Percentiles rank a stretch among this genome's conserved stretches.
These are phyloP conservation scores for Amiota communis DNA, from an alignment of 2,888 invertebrate genomes.

Conservation along the genomic window DNA sequence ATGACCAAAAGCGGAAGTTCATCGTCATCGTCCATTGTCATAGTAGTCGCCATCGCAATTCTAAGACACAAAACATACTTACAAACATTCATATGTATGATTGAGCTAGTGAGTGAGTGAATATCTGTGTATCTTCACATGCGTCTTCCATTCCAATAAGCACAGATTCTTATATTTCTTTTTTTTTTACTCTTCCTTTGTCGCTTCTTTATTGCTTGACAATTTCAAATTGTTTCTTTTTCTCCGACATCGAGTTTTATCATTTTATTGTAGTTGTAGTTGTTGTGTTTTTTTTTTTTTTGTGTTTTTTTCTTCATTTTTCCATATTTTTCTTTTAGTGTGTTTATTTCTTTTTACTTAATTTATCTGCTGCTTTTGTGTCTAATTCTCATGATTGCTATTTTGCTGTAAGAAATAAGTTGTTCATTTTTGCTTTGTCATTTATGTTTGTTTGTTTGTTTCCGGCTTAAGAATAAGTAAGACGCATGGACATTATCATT, in stretches of 20 bases:
- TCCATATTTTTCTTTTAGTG: slow-evolving; percentile 35
- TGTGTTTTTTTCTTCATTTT: slow-evolving; percentile 47
- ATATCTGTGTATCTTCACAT: too few species aligned
- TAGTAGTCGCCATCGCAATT: not conserved
- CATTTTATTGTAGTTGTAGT: not conserved
- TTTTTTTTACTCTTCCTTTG: not conserved
- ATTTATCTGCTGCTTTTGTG: slow-evolving; percentile 41
- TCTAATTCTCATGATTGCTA: slow-evolving; percentile 59
- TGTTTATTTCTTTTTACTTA: slow-evolving; percentile 34
- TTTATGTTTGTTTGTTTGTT: slow-evolving; percentile 36
- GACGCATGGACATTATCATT: slow-evolving; percentile 15
- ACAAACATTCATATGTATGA: not conserved
- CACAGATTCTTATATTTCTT: not conserved
- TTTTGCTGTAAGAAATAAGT: slow-evolving; percentile 44
- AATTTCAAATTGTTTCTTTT: not conserved
- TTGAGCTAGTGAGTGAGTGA: not conserved
- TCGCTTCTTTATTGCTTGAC: slow-evolving; percentile 6
- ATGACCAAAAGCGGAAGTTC: slow-evolving; percentile 66
- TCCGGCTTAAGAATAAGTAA: slow-evolving; percentile 37
- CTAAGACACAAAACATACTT: not conserved
- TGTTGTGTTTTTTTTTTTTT: too few species aligned
- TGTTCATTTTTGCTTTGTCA: slow-evolving; percentile 28
- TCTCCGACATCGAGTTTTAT: not conserved
- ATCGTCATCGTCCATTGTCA: slow-evolving; percentile 28
- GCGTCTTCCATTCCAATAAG: too few species aligned